These are phyloP conservation scores for Apostichopus parvimensis DNA, from an alignment of 35 echinoderm and acorn worm genomes.

Conservation along the genomic window DNA sequence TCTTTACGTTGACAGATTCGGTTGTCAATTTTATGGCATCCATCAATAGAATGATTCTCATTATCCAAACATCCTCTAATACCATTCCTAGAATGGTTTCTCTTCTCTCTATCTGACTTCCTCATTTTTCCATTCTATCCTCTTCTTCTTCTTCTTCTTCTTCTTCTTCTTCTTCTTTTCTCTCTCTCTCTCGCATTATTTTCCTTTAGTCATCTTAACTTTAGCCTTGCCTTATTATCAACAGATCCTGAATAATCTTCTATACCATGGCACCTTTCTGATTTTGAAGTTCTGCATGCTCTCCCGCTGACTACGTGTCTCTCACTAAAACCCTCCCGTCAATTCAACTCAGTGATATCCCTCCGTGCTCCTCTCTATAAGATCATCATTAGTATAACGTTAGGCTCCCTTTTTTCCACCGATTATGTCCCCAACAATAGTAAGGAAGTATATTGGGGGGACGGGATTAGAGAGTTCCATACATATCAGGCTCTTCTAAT, in stretches of 20 bases:
- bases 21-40: neutral
- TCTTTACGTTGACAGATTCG: neutral
- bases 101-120: neutral
- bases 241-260: neutral
- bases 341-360: neutral
- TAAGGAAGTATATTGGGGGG: conserved; percentile 35
- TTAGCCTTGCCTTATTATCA: too few relatives aligned
- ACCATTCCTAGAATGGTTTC: neutral
- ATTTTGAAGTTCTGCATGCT: neutral
- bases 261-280: neutral
- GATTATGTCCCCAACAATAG: conserved; percentile 26
- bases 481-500: conserved; percentile 15
- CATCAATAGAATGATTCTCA: neutral
- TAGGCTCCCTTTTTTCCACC: conserved; percentile 9
- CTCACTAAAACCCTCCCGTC: neutral
- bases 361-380: neutral
- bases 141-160: neutral
- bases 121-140: neutral
- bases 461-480: conserved; percentile 17
- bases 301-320: neutral
- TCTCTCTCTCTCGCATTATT: neutral
- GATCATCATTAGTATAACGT: conserved; percentile 21
- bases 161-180: neutral
- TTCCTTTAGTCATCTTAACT: too few relatives aligned
- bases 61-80: neutral